phyloP scores from a whole-genome alignment of 2,888 invertebrate species.

The Acanthosoma haemorrhoidale region DNA sequence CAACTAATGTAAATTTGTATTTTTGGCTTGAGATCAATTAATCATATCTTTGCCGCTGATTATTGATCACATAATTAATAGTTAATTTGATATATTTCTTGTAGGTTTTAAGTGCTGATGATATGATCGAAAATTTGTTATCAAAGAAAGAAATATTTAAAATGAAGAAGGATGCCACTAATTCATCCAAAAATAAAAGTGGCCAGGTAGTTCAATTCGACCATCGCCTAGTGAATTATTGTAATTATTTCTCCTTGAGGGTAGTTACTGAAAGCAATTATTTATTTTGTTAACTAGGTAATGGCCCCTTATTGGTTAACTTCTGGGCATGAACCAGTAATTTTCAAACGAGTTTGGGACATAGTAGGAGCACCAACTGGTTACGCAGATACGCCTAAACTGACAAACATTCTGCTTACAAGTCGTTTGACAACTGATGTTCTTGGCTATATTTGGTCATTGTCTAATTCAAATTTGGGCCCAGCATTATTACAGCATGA shows the following conservation, averaged over 20 bases:
- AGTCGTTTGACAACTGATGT: slow-evolving; percentile 50
- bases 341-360: slow-evolving; percentile 49
- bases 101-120: slow-evolving; percentile 42
- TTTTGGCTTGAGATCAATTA: not conserved
- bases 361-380: slow-evolving; percentile 45
- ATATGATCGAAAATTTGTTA: slow-evolving; percentile 42
- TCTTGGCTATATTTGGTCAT: slow-evolving; percentile 50
- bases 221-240: too few relatives aligned
- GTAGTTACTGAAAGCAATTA: too few relatives aligned
- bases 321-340: slow-evolving; percentile 46
- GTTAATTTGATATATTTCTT: slow-evolving; percentile 5
- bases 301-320: slow-evolving; percentile 45
- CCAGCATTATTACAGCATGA: slow-evolving; percentile 50
- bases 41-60: not conserved
- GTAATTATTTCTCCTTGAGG: too few relatives aligned
- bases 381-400: slow-evolving; percentile 42
- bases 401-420: slow-evolving; percentile 47
- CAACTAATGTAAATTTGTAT: slow-evolving; percentile 25
- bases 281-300: not conserved
- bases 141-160: slow-evolving; percentile 41
- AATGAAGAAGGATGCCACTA: slow-evolving; percentile 32
- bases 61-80: not conserved
- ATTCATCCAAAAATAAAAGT: not conserved
- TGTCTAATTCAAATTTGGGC: slow-evolving; percentile 49
- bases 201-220: not conserved